phyloP scores from a whole-genome alignment of 2,797 vertebrate genomes.

The Gobio occitaniae region DNA sequence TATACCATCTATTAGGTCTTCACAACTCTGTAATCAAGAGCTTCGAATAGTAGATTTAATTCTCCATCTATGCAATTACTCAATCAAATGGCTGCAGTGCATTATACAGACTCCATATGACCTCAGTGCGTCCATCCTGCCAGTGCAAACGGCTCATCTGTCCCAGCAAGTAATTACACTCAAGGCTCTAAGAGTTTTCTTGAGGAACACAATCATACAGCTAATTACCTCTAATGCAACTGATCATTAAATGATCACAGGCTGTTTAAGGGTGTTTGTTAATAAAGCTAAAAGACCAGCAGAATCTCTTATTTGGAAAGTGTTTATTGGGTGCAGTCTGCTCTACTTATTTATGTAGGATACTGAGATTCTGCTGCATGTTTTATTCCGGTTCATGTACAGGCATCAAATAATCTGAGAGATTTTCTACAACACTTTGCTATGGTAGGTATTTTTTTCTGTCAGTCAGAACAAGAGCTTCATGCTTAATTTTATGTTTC shows the following conservation, averaged over 20 bases:
- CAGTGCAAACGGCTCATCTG: background rate
- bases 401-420: background rate
- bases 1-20: constrained; percentile 33
- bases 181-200: constrained; percentile 28
- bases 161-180: constrained; percentile 16
- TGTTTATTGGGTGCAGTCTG: constrained; percentile 70
- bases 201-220: constrained; percentile 68
- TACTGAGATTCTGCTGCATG: background rate
- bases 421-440: background rate
- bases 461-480: background rate
- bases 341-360: constrained; percentile 64
- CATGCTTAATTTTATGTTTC: background rate
- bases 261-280: constrained; percentile 76
- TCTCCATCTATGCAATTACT: constrained; percentile 41
- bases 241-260: constrained; percentile 77
- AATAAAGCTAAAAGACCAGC: constrained; percentile 78
- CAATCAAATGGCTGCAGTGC: background rate
- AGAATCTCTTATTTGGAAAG: constrained; percentile 73
- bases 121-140: background rate
- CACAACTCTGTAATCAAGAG: constrained; percentile 36
- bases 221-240: constrained; percentile 73
- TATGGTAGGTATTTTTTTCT: background rate
- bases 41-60: constrained; percentile 20
- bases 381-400: background rate
- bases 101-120: background rate